These are phyloP conservation scores for Cerastis leucographa DNA, from an alignment of 2,888 invertebrate species.

Conservation along the genomic window DNA sequence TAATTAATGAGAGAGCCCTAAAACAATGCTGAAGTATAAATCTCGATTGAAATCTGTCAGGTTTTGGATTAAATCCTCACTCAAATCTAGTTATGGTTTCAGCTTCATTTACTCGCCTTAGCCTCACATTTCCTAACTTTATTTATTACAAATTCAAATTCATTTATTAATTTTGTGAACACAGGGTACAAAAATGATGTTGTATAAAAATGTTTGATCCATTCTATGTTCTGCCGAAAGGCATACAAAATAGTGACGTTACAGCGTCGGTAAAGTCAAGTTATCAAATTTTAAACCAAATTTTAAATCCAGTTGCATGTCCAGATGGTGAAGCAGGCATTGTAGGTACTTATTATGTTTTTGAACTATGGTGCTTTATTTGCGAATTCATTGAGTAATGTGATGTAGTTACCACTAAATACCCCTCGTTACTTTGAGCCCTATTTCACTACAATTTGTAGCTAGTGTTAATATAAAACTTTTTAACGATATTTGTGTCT, in stretches of 20 bases:
- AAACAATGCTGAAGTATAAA: slow-evolving; percentile 29
- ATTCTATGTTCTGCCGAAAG: too few relatives aligned
- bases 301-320: too few relatives aligned
- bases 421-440: not conserved
- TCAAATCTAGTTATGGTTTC: slow-evolving; percentile 32
- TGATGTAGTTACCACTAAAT: not conserved
- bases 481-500: slow-evolving; percentile 23
- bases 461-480: slow-evolving; percentile 23
- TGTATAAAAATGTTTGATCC: too few relatives aligned
- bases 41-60: slow-evolving; percentile 1
- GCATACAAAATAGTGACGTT: too few relatives aligned
- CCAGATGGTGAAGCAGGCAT: not conserved
- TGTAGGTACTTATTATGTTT: not conserved
- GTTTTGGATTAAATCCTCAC: not conserved
- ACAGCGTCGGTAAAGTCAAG: too few relatives aligned
- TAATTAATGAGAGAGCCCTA: slow-evolving; percentile 21
- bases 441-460: slow-evolving; percentile 3
- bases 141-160: too few relatives aligned
- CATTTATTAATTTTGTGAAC: too few relatives aligned
- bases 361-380: not conserved
- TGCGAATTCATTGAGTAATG: not conserved
- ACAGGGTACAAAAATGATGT: too few relatives aligned
- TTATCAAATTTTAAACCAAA: too few relatives aligned
- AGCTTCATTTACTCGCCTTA: not conserved
- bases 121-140: not conserved